Percentiles rank a stretch among this genome's conserved stretches.
Evolutionary conservation across 2,113 vertebrate species (phyloP).

Genomic region (Penelope pileata): DNA sequence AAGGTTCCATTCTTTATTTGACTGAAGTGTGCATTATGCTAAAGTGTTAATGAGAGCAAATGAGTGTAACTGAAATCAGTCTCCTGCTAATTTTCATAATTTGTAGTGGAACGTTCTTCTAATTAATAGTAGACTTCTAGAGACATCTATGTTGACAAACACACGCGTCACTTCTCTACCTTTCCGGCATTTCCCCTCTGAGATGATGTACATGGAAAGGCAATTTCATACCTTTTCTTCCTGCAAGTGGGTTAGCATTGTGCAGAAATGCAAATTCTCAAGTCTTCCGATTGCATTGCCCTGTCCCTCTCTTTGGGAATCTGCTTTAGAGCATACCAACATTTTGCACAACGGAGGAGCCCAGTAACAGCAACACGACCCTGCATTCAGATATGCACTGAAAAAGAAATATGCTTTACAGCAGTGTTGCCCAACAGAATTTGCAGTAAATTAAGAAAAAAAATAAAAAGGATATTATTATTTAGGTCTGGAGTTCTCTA

Average conservation of each 20-base stretch:
- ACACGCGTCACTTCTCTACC: neutral
- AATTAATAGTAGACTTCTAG: constrained; percentile 57
- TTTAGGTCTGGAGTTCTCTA: neutral
- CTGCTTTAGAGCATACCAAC: neutral
- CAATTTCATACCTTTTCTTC: neutral
- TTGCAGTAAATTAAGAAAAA: neutral
- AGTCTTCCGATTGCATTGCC: neutral
- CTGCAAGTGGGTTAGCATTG: neutral
- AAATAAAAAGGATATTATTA: neutral
- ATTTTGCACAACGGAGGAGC: neutral
- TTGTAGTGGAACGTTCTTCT: constrained; percentile 36
- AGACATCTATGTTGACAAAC: constrained; percentile 49
- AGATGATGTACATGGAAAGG: neutral
- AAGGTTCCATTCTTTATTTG: constrained; percentile 43
- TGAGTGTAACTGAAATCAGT: constrained; percentile 26
- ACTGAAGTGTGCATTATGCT: constrained; percentile 36
- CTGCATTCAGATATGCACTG: neutral
- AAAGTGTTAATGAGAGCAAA: constrained; percentile 53
- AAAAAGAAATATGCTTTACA: neutral
- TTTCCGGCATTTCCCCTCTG: neutral
- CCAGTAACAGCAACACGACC: neutral
- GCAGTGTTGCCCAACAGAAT: fast-evolving
- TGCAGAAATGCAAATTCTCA: no score
- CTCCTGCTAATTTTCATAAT: constrained; percentile 54
- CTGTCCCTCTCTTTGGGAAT: neutral